Base-by-base conservation (phyloP, 1,140 invertebrate genomes). In the Drosophila hydei region DNA sequence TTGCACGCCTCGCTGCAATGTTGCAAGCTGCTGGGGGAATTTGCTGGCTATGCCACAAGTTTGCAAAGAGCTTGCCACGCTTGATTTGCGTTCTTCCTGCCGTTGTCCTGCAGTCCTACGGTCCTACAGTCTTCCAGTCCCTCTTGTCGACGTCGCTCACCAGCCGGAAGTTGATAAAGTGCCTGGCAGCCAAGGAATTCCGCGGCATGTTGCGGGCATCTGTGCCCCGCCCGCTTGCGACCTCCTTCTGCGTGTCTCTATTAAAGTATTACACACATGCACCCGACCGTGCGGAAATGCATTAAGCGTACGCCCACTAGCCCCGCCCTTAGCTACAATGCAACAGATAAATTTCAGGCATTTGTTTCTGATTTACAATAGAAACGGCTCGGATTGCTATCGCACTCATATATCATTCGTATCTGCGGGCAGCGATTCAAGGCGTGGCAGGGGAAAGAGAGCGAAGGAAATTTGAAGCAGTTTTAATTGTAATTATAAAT, bases 91-190 rank as follows among this genome's bases (percentile, higher is more conserved):
- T 59, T 69, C 79, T 52, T 68, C 60, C 68, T 69, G 42, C 21
- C 50, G 48, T 33, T 21, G 23, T 43, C 21, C 18, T 21, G 2
- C 18, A 18, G 23, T 23, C 8, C 27, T 33, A 11, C 11, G 9
- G 30, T 33, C 27, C 27, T 11, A 5, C 8, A 0, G 30, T 33
- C 30, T 11, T 33, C 11, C 9, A 11, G 30, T 33, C 23, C n/a
- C 11, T n/a, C 23, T 27, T 50, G 23, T 14, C 64, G n/a, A n/a
- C 30, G 21, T 65, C 62, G 80, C 80, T 79, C 80, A 79, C 81
- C 74, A 58, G 81, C 80, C 80, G 80, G 80, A 85, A 87, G 80
- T 85, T 85, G 80, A 85, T 85, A 85, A 87, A 85, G 80, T 85
- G 81, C 80, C 64, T 77, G 81, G 58, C 77, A 69, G 81, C 62